These are phyloP conservation scores for Hippocampus kuda DNA, from an alignment of 2,797 vertebrate genomes.

Conservation along the genomic window DNA sequence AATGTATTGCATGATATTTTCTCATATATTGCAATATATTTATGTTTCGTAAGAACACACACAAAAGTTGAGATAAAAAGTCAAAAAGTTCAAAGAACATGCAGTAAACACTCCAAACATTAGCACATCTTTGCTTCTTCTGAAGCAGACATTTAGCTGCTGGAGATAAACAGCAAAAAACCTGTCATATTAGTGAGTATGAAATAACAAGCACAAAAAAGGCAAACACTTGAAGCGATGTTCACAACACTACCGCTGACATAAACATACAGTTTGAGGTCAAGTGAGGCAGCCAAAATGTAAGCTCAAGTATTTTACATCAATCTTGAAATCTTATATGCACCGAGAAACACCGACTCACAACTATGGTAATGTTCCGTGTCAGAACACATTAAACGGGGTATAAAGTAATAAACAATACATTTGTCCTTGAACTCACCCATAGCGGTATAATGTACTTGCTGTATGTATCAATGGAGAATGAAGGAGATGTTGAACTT, in stretches of 20 bases:
- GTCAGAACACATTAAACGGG: not conserved
- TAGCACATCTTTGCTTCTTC: not conserved
- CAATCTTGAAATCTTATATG: not conserved
- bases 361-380: not conserved
- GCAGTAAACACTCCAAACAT: not conserved
- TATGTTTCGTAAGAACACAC: too few relatives aligned
- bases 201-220: conserved; percentile 2
- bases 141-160: not conserved
- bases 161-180: not conserved
- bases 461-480: not conserved
- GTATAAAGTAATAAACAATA: not conserved
- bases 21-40: too few relatives aligned
- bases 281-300: not conserved
- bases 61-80: not conserved
- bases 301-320: not conserved
- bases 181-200: not conserved
- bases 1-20: too few relatives aligned
- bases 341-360: not conserved
- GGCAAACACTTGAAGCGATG: not conserved
- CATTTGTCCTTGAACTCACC: not conserved
- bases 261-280: not conserved
- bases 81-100: not conserved
- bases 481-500: not conserved
- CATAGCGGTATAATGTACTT: not conserved
- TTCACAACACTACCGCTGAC: not conserved